Percentiles rank a stretch among this genome's conserved stretches.
phyloP scores from a whole-genome alignment of 2,797 vertebrate genomes.

The Pristis pectinata region DNA sequence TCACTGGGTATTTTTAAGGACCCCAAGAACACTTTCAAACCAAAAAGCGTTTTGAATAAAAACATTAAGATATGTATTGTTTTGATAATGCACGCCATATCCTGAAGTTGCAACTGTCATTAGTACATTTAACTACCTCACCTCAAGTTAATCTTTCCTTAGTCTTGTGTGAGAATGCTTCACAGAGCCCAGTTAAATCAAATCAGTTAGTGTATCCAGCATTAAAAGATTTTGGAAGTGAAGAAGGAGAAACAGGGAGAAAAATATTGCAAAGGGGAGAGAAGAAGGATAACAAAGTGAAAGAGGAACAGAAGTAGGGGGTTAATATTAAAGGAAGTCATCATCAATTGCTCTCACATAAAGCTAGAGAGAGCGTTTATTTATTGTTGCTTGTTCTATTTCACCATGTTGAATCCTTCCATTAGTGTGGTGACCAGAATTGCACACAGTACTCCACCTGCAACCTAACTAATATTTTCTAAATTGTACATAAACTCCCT shows the following conservation, averaged over 20 bases:
- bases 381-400: background rate
- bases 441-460: no score
- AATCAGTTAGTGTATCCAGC: background rate
- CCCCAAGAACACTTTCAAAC: background rate
- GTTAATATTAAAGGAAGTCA: background rate
- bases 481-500: no score
- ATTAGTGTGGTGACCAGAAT: no score
- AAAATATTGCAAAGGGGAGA: no score
- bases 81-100: background rate
- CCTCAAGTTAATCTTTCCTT: background rate
- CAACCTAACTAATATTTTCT: no score
- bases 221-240: background rate
- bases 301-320: background rate
- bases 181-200: background rate
- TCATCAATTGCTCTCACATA: background rate
- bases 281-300: background rate
- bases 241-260: no score
- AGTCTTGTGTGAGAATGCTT: background rate
- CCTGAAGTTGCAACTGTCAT: background rate
- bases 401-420: no score
- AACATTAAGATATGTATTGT: background rate
- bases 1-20: background rate
- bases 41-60: background rate
- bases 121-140: background rate
- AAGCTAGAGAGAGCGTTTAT: background rate